A percentile compares a stretch with the other conserved stretches of the same genome.
Evolutionary conservation across 1,140 invertebrate genomes (phyloP).

Genomic region (Penaeus japonicus): DNA sequence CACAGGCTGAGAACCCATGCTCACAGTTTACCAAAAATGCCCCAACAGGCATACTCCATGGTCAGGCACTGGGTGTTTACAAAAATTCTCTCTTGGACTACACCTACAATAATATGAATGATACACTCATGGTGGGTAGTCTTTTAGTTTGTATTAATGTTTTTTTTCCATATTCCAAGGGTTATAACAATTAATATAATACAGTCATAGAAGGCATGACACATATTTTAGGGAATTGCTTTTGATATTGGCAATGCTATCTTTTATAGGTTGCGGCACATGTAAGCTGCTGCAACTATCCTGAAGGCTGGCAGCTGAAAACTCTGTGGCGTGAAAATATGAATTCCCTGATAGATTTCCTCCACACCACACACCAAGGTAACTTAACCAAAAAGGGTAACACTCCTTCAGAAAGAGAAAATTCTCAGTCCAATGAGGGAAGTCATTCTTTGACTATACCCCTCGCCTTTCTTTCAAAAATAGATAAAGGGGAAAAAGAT

Average conservation of each 20-base stretch:
- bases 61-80: constrained; percentile 60
- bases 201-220: background rate
- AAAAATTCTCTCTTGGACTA: constrained; percentile 64
- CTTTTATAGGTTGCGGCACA: constrained; percentile 64
- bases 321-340: constrained; percentile 80
- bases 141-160: background rate
- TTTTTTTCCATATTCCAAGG: background rate
- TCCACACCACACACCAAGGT: constrained; percentile 66
- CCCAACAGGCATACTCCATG: constrained; percentile 62
- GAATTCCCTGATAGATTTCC: constrained; percentile 73
- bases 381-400: constrained; percentile 1
- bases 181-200: too few species aligned
- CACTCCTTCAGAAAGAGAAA: background rate
- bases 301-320: constrained; percentile 71
- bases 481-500: too few species aligned
- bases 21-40: constrained; percentile 52
- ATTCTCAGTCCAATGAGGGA: too few species aligned
- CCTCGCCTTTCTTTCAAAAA: too few species aligned
- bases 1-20: constrained; percentile 58
- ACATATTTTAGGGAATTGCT: too few species aligned
- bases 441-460: too few species aligned
- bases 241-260: background rate
- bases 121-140: constrained; percentile 61
- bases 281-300: constrained; percentile 81
- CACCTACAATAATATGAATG: constrained; percentile 62